A percentile compares a stretch with the other conserved stretches of the same genome.
phyloP scores from a whole-genome alignment of 2,797 vertebrate species.

The Arnoldichthys spilopterus region DNA sequence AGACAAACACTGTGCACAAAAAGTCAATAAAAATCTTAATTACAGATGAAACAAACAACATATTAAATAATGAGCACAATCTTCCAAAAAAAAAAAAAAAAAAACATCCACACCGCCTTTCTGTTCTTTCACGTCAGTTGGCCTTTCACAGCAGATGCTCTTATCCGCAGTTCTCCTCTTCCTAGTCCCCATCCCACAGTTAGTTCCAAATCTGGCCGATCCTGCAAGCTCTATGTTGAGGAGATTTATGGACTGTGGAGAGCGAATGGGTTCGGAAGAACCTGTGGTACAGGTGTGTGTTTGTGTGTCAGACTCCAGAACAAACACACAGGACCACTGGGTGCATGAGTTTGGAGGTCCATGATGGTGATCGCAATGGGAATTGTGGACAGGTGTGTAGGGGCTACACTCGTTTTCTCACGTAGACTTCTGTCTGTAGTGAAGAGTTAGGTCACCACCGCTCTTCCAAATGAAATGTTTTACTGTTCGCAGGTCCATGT shows the following conservation, averaged over 20 bases:
- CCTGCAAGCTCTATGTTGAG: background rate
- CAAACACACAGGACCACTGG: slow-evolving; percentile 21
- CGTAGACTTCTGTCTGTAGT: slow-evolving; percentile 88
- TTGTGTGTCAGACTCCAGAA: slow-evolving; percentile 41
- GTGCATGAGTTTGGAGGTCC: slow-evolving; percentile 53
- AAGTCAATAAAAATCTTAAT: slow-evolving; percentile 22
- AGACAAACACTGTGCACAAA: slow-evolving; percentile 16
- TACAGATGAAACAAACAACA: slow-evolving; percentile 33
- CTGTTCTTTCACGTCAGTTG: background rate
- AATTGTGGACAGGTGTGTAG: slow-evolving; percentile 54
- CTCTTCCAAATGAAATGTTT: slow-evolving; percentile 92
- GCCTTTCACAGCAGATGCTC: slow-evolving; percentile 15
- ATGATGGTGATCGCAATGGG: slow-evolving; percentile 38
- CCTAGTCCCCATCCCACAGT: background rate
- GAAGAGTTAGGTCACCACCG: slow-evolving; percentile 84
- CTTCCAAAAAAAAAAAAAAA: slow-evolving; percentile 2
- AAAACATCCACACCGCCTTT: slow-evolving; percentile 6
- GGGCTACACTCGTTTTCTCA: slow-evolving; percentile 67
- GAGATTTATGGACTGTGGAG: slow-evolving; percentile 26
- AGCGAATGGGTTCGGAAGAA: slow-evolving; percentile 28
- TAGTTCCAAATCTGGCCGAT: slow-evolving; percentile 11
- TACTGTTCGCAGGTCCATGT: slow-evolving; percentile 88
- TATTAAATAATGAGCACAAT: slow-evolving; percentile 37
- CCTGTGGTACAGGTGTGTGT: slow-evolving; percentile 68
- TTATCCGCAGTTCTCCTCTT: slow-evolving; percentile 11